These are phyloP conservation scores for Lethrus apterus DNA, from an alignment of 1,140 invertebrate species.

Conservation along the genomic window DNA sequence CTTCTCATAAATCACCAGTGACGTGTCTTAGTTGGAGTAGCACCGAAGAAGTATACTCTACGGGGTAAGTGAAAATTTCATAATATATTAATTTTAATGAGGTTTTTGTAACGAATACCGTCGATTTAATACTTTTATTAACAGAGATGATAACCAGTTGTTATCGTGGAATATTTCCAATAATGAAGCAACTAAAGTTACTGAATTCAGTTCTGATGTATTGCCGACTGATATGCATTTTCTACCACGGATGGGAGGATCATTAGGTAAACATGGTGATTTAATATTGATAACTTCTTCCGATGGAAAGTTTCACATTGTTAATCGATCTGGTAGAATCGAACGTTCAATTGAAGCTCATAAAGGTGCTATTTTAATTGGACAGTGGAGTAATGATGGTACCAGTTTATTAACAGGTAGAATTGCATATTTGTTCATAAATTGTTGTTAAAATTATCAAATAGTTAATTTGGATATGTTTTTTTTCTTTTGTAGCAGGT, in stretches of 20 bases:
- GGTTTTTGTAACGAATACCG: no score
- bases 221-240: conserved; percentile 86
- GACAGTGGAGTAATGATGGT: conserved; percentile 89
- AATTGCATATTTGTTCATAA: no score
- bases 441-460: no score
- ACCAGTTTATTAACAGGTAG: conserved; percentile 80
- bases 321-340: conserved; percentile 81
- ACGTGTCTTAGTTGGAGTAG: conserved; percentile 88
- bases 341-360: conserved; percentile 92
- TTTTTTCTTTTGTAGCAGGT: conserved; percentile 55
- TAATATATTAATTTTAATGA: background rate
- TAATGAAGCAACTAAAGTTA: conserved; percentile 66
- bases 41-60: conserved; percentile 86
- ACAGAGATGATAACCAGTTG: conserved; percentile 84
- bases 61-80: conserved; percentile 52
- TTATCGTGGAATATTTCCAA: conserved; percentile 80
- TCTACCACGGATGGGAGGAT: conserved; percentile 47
- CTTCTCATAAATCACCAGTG: conserved; percentile 66
- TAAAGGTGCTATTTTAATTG: conserved; percentile 77
- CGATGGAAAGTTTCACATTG: conserved; percentile 88
- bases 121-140: no score
- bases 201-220: conserved; percentile 73
- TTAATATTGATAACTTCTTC: conserved; percentile 80
- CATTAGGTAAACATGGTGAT: conserved; percentile 64
- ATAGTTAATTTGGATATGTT: background rate